These are phyloP conservation scores for Catalaphyllia jardinei DNA, from an alignment of 64 coral and sea anemone species.

Conservation along the genomic window DNA sequence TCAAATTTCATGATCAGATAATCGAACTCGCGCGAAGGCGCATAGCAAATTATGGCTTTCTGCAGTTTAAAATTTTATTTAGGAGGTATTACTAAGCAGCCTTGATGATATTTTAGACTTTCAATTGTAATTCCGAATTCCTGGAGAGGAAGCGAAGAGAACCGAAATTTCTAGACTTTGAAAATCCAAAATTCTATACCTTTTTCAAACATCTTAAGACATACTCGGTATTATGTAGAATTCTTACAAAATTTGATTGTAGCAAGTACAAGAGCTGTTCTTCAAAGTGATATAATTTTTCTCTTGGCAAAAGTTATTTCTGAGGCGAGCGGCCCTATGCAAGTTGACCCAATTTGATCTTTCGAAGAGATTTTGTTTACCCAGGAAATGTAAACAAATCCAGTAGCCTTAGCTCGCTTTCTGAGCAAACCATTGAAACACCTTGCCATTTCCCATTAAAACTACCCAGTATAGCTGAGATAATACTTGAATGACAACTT, in stretches of 20 bases:
- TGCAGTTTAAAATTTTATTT: constrained; percentile 28
- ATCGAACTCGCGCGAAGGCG: constrained; percentile 36
- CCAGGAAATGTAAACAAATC: too few relatives aligned
- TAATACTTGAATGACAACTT: too few relatives aligned
- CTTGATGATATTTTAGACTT: constrained; percentile 42
- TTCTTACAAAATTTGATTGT: constrained; percentile 40
- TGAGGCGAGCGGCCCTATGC: constrained; percentile 21
- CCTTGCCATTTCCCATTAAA: too few relatives aligned
- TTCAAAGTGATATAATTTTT: constrained; percentile 18
- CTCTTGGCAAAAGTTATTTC: constrained; percentile 31
- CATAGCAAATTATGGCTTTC: constrained; percentile 35
- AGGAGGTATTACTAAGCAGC: constrained; percentile 33
- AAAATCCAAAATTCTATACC: too few relatives aligned
- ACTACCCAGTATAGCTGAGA: too few relatives aligned
- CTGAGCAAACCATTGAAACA: too few relatives aligned
- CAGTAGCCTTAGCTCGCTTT: too few relatives aligned
- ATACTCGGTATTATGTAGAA: constrained; percentile 49
- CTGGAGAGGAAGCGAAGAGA: constrained; percentile 19
- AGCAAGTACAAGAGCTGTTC: constrained; percentile 34
- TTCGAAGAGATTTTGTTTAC: not conserved
- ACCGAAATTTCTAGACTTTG: too few relatives aligned
- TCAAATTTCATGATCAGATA: constrained; percentile 41
- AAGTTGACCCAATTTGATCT: constrained; percentile 33
- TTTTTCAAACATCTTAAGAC: not conserved
- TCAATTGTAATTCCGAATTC: constrained; percentile 34